Conservation (phyloP, 2,113 vertebrate species). For the Synchiropus splendidus region DNA sequence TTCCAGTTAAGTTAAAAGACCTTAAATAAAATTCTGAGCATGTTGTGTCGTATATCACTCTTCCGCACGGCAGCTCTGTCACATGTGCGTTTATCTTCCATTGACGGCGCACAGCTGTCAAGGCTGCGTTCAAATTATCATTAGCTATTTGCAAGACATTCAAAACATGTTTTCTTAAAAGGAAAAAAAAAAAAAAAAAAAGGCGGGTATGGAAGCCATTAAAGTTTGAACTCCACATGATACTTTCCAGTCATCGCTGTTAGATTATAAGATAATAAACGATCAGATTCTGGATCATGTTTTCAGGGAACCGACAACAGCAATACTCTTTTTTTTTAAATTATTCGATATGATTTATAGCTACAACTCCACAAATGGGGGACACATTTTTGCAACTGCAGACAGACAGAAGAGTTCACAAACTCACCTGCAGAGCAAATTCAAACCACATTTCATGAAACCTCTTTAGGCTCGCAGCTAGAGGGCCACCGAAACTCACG, state of each 20-base stretch:
- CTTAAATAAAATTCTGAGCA: too few species aligned
- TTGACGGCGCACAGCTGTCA: conserved; percentile 10
- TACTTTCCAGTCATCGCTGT: conserved; percentile 10
- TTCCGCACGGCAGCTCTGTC: too few species aligned
- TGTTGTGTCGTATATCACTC: too few species aligned
- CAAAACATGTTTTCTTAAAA: not conserved
- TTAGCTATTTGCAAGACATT: not conserved
- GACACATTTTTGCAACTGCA: too few species aligned
- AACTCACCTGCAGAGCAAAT: conserved; percentile 8
- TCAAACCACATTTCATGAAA: conserved; percentile 30
- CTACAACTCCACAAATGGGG: not conserved
- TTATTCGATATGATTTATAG: not conserved
- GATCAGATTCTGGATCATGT: conserved; percentile 2
- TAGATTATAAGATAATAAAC: conserved; percentile 3
- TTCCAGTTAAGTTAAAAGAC: not conserved
- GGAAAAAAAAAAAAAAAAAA: not conserved
- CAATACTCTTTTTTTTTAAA: too few species aligned
- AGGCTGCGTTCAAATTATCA: conserved; percentile 10
- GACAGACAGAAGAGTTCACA: too few species aligned
- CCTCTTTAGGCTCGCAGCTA: conserved; percentile 63
- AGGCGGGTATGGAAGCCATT: conserved; percentile 2
- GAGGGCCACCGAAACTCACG: conserved; percentile 69
- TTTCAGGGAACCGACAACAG: not conserved
- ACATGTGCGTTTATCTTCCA: too few species aligned
- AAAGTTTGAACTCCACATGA: conserved; percentile 11